Base-by-base conservation (phyloP, 2,113 vertebrate genomes). In the Tachycineta bicolor region DNA sequence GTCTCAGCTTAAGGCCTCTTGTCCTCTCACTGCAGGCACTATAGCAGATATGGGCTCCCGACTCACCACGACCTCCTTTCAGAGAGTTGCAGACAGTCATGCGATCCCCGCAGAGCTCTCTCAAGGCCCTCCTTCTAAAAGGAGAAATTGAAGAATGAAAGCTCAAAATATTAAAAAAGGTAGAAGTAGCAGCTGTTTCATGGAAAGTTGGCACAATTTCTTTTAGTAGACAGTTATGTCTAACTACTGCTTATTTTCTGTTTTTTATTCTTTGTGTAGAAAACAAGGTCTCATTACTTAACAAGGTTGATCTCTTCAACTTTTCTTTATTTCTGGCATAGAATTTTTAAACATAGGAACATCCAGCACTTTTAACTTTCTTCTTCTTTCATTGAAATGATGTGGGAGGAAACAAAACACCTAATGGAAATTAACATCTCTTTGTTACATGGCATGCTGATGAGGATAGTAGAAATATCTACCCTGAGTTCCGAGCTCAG, bases 11-110 rank as follows among this genome's bases (percentile, higher is more conserved):
- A 33, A n/a, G 33, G 20, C 34, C 43, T 49, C 60, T 29, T 65
- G 43, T 29, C 55, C 50, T 56, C 52, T 25, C 43, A 3, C 52
- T 43, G 41, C 70, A 31, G 60, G 34, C 52, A 11, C 34, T 4
- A 2, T 1, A 25, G 34, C 0, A 0, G 43, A 41, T 14, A 20
- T 0, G 0, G 29, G 24, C 12, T 13, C 53, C 13, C 6, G 1
- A 14, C 16, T 58, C 52, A n/a, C 28, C 70, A 56, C n/a, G n/a
- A 0, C 28, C n/a, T 53, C 19, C 59, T 47, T 18, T 6, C n/a
- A 23, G 14, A 22, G 49, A 46, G 26, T 7, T 64, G n/a, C 16
- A 56, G 12, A 18, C 4, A 65, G 18, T 6, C 6, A 50, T 11
- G 34, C 43, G 8, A 29, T 17, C 6, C 4, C 49, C 10, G 1